Conservation (phyloP, 1,140 invertebrate species). For the Vollenhovia emeryi region DNA sequence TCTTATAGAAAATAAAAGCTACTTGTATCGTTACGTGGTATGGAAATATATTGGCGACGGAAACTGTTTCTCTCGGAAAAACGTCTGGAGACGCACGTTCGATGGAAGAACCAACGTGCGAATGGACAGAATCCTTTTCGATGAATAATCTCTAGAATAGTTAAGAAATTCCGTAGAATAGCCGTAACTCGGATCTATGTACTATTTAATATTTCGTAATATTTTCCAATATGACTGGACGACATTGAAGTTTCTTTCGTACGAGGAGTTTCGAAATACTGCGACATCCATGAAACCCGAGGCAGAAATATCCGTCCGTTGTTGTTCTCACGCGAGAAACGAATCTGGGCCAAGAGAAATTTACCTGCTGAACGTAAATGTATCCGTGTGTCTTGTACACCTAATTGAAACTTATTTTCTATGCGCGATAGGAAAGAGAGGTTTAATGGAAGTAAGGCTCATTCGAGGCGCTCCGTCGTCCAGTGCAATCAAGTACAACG, state of each 20-base stretch:
- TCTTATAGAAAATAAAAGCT: constrained; percentile 31
- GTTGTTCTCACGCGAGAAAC: not conserved
- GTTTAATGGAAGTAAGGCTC: constrained; percentile 9
- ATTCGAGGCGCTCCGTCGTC: constrained; percentile 23
- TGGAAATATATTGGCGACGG: not conserved
- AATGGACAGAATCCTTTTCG: constrained; percentile 36
- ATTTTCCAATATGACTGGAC: constrained; percentile 29
- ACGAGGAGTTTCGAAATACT: not conserved
- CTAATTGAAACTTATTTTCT: not conserved
- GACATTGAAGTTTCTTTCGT: constrained; percentile 14
- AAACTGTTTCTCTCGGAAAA: constrained; percentile 11
- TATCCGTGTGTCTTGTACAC: not conserved
- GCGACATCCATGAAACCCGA: not conserved
- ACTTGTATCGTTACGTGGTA: not conserved
- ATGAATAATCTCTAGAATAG: constrained; percentile 13
- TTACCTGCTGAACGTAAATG: not conserved
- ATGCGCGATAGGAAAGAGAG: not conserved
- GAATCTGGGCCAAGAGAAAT: not conserved
- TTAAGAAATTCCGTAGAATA: constrained; percentile 48
- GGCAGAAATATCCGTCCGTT: not conserved
- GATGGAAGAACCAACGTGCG: constrained; percentile 13
- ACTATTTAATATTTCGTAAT: constrained; percentile 30
- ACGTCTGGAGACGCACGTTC: not conserved
- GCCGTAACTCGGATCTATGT: constrained; percentile 23
- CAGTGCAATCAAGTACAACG: constrained; percentile 42